Evolutionary conservation across 2,888 invertebrate species (phyloP).

Genomic region (Leptinotarsa juncta): DNA sequence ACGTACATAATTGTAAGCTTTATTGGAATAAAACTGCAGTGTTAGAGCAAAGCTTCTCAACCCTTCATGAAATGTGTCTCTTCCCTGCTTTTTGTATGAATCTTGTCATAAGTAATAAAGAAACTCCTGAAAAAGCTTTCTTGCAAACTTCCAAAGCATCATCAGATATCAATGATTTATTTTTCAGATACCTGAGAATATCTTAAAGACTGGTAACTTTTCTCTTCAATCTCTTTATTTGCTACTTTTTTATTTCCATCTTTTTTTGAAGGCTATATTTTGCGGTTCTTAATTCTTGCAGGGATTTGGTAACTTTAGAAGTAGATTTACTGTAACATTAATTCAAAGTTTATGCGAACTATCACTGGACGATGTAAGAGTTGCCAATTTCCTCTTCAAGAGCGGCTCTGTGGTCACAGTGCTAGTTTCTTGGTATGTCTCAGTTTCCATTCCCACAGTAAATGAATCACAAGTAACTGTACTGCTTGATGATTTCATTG

Average conservation of each 20-base stretch:
- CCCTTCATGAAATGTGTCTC: conserved; percentile 20
- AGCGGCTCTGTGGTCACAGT: too few species aligned
- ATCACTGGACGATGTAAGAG: too few species aligned
- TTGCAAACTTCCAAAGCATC: conserved; percentile 1
- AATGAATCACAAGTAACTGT: too few species aligned
- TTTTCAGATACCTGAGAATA: conserved; percentile 5
- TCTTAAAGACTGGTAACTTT: conserved; percentile 12
- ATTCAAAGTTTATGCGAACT: too few species aligned
- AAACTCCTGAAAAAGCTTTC: not conserved
- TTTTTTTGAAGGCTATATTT: not conserved
- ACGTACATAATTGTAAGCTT: conserved; percentile 41
- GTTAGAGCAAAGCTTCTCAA: conserved; percentile 44
- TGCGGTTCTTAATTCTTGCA: not conserved
- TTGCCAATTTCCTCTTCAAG: too few species aligned
- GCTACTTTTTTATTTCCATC: not conserved
- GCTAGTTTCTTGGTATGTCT: too few species aligned
- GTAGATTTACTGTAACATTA: not conserved
- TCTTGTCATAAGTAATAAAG: conserved; percentile 7
- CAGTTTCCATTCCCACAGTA: too few species aligned
- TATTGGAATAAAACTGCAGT: conserved; percentile 43
- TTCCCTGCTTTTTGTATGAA: conserved; percentile 1
- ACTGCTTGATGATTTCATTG: too few species aligned
- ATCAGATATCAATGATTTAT: conserved; percentile 11
- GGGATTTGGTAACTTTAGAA: not conserved
- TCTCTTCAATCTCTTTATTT: not conserved